Evolutionary conservation across 2,113 vertebrate species (phyloP).

Genomic region (Scytalopus superciliaris): DNA sequence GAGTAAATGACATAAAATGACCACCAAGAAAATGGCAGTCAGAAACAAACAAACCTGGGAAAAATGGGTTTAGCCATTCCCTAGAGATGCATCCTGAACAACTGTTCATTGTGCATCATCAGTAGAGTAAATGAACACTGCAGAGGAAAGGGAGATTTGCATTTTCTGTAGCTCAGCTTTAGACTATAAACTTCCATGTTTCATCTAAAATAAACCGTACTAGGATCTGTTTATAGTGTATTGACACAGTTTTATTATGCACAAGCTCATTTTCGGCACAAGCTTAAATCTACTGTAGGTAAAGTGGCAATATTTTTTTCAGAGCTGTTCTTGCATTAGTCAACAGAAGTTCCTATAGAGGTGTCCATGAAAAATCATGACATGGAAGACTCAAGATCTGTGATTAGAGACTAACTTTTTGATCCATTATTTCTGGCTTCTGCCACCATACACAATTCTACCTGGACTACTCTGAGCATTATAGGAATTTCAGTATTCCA

Average conservation of each 20-base stretch:
- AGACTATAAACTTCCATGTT: background rate
- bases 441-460: background rate
- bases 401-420: background rate
- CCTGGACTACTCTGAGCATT: background rate
- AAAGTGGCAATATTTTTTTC: background rate
- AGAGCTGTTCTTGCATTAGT: background rate
- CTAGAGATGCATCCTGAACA: background rate
- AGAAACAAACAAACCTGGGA: background rate
- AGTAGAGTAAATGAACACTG: background rate
- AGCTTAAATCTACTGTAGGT: background rate
- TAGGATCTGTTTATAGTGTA: background rate
- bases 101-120: background rate
- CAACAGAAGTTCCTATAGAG: background rate
- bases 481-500: background rate
- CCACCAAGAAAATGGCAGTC: background rate
- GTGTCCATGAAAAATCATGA: background rate
- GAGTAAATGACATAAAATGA: background rate
- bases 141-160: background rate
- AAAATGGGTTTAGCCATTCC: background rate
- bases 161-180: background rate
- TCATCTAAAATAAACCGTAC: background rate
- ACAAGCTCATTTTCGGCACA: conserved; percentile 32
- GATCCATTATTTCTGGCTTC: background rate
- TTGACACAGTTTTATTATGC: conserved; percentile 20
- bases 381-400: background rate